phyloP scores from a whole-genome alignment of 2,113 vertebrate species.

The Rhynchomys soricoides region DNA sequence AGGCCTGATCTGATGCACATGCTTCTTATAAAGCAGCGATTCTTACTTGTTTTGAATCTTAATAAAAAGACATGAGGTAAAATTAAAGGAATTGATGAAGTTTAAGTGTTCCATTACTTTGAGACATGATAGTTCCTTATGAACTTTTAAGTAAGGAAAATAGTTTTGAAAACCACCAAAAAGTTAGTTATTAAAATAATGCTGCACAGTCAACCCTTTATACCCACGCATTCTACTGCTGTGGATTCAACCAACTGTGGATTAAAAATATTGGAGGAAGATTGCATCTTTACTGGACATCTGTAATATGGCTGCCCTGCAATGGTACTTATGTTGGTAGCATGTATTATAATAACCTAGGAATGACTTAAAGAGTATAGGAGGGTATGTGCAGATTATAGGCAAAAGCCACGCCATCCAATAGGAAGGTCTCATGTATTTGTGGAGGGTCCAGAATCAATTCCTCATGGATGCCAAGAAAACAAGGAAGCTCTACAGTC shows the following conservation, averaged over 20 bases:
- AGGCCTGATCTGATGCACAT: neutral
- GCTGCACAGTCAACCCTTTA: neutral
- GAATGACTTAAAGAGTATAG: neutral
- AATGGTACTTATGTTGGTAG: neutral
- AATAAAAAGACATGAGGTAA: constrained; percentile 27
- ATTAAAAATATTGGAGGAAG: neutral
- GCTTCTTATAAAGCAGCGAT: neutral
- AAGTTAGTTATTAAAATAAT: constrained; percentile 21
- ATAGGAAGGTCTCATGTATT: neutral
- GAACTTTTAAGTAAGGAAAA: constrained; percentile 34
- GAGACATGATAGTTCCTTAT: neutral
- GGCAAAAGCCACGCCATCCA: neutral
- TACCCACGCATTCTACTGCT: neutral
- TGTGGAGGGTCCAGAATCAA: neutral
- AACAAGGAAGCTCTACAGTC: neutral
- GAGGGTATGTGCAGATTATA: neutral
- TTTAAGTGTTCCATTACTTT: constrained; percentile 22
- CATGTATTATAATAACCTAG: neutral
- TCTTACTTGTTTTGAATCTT: constrained; percentile 34
- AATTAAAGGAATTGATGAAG: neutral
- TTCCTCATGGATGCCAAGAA: neutral
- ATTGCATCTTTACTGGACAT: neutral
- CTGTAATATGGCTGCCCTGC: neutral
- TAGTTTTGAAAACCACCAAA: neutral
- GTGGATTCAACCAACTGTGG: neutral